phyloP scores from a whole-genome alignment of 1,140 invertebrate species.

The Drosophila repleta region DNA sequence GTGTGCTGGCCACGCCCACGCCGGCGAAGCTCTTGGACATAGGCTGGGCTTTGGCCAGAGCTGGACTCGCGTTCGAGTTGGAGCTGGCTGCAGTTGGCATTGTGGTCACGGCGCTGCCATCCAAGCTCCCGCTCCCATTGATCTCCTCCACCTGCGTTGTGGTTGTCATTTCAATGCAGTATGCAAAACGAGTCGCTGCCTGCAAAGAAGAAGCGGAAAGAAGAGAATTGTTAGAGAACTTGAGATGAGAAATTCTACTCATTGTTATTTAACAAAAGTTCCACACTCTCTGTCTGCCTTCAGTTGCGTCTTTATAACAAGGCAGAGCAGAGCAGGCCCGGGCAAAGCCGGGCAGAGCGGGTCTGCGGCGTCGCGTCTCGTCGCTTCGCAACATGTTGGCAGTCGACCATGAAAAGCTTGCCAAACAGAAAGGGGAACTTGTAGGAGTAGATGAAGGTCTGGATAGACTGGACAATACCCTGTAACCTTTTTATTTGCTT shows the following conservation, averaged over 20 bases:
- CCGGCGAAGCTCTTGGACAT: constrained; percentile 39
- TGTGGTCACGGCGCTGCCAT: constrained; percentile 16
- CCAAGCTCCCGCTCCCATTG: constrained; percentile 22
- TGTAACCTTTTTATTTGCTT: background rate
- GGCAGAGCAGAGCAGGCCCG: constrained; percentile 6
- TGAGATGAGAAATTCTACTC: constrained; percentile 38
- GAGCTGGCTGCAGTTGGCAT: constrained; percentile 18
- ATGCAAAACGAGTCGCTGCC: constrained; percentile 31
- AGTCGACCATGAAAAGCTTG: constrained; percentile 63
- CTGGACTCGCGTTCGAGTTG: constrained; percentile 15
- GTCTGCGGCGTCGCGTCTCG: background rate
- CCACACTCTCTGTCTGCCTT: background rate
- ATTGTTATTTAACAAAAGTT: constrained; percentile 41
- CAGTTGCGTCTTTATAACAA: constrained; percentile 16
- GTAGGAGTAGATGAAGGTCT: background rate
- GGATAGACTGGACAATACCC: background rate
- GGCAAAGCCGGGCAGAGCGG: no score
- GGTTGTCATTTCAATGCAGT: constrained; percentile 60
- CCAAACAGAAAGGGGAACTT: constrained; percentile 19
- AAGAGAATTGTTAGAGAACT: constrained; percentile 7
- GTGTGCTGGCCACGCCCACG: constrained; percentile 34
- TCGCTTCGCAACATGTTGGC: constrained; percentile 25
- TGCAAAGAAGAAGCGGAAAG: constrained; percentile 19
- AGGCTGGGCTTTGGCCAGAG: constrained; percentile 7
- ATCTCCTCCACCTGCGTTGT: constrained; percentile 63